Percentiles rank a stretch among this genome's conserved stretches.
Conservation (phyloP, 1,140 invertebrate genomes). For the Nephila pilipes region DNA sequence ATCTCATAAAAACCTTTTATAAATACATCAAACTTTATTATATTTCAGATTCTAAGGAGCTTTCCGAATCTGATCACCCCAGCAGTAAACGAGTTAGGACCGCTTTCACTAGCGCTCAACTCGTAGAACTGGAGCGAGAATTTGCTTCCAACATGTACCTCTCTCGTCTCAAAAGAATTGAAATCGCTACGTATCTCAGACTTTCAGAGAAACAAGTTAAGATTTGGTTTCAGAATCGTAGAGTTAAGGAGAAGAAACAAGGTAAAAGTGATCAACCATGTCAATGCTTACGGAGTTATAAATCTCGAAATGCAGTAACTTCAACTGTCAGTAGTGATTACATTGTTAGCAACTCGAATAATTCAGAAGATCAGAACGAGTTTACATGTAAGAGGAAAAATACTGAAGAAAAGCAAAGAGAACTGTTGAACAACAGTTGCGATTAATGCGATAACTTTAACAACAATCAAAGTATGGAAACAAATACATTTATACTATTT, state of each 20-base stretch:
- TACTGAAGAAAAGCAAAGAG: neutral
- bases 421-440: too few species aligned
- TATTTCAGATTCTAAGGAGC: slow-evolving; percentile 36
- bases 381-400: neutral
- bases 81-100: slow-evolving; percentile 83
- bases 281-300: slow-evolving; percentile 82
- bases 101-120: slow-evolving; percentile 84
- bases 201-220: slow-evolving; percentile 97
- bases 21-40: too few species aligned
- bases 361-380: slow-evolving; percentile 35
- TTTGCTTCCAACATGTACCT: slow-evolving; percentile 85
- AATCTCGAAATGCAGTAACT: slow-evolving; percentile 73
- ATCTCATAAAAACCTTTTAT: too few species aligned
- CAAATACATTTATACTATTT: too few species aligned
- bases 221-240: slow-evolving; percentile 95
- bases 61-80: neutral
- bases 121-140: slow-evolving; percentile 84
- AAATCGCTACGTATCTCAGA: slow-evolving; percentile 85
- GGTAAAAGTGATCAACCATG: slow-evolving; percentile 83
- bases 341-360: slow-evolving; percentile 3
- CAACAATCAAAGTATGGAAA: too few species aligned
- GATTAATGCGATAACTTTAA: too few species aligned
- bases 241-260: slow-evolving; percentile 95
- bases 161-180: slow-evolving; percentile 84
- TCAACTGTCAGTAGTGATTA: slow-evolving; percentile 27